Percentiles rank a stretch among this genome's conserved stretches.
These are phyloP conservation scores for Oreochromis mossambicus DNA, from an alignment of 2,797 vertebrate genomes.

Conservation along the genomic window DNA sequence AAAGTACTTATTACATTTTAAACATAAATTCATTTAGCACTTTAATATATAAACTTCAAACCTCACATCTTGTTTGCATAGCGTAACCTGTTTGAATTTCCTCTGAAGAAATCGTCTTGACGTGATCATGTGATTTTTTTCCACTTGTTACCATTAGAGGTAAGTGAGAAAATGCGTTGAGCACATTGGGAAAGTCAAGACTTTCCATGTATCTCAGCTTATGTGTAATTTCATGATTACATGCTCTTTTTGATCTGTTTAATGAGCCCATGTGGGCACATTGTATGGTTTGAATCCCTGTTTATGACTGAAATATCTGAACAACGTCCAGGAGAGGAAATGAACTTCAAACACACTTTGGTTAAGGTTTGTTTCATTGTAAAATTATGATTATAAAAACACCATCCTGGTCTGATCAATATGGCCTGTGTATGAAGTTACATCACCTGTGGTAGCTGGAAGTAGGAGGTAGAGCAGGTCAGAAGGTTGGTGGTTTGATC, in stretches of 20 bases:
- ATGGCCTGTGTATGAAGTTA: slow-evolving; percentile 16
- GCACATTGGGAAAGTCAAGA: neutral
- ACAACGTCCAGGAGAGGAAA: neutral
- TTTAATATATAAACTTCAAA: too few species aligned
- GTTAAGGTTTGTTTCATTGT: neutral
- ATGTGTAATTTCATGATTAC: slow-evolving; percentile 4
- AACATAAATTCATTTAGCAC: too few species aligned
- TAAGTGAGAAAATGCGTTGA: neutral
- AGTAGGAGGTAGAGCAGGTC: neutral
- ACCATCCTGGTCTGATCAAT: slow-evolving; percentile 3
- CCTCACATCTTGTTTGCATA: too few species aligned
- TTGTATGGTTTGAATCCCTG: slow-evolving; percentile 10
- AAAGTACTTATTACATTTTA: too few species aligned
- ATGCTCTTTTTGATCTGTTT: neutral
- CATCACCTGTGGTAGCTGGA: neutral
- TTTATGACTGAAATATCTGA: neutral
- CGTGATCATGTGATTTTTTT: neutral
- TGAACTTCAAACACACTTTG: neutral
- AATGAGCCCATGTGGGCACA: neutral
- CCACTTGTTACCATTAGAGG: neutral
- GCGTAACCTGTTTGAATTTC: neutral
- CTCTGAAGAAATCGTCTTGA: neutral
- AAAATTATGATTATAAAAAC: neutral
- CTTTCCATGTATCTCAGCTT: slow-evolving; percentile 3
- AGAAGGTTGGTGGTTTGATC: neutral